Percentiles rank a stretch among this genome's conserved stretches.
Conservation (phyloP, 2,888 invertebrate species). For the Bombyx huttoni region DNA sequence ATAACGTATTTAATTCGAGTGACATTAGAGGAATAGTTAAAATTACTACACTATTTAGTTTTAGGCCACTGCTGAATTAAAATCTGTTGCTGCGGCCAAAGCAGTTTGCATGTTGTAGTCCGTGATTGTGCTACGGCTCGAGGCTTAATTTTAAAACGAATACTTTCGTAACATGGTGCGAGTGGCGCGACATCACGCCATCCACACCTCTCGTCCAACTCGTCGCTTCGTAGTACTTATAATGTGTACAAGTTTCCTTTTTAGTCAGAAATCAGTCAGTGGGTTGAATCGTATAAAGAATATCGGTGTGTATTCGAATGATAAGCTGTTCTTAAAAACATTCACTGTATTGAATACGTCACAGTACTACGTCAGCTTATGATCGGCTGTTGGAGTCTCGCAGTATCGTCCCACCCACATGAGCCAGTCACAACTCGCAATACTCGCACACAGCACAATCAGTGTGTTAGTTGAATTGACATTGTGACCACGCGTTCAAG, state of each 20-base stretch:
- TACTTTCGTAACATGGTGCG: constrained; percentile 35
- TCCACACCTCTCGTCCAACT: constrained; percentile 45
- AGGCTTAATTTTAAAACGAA: not conserved
- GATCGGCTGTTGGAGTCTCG: constrained; percentile 14
- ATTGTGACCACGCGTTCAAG: constrained; percentile 27
- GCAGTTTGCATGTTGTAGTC: not conserved
- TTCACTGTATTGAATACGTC: constrained; percentile 29
- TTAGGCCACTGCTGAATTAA: not conserved
- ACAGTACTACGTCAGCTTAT: constrained; percentile 31
- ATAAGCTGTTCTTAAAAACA: constrained; percentile 17
- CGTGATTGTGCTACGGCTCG: not conserved
- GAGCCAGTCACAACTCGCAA: constrained; percentile 9
- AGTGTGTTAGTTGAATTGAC: constrained; percentile 43
- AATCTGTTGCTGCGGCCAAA: not conserved
- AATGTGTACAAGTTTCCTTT: not conserved
- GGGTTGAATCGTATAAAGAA: constrained; percentile 12
- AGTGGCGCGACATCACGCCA: constrained; percentile 57
- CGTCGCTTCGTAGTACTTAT: constrained; percentile 3
- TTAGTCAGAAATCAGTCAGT: not conserved
- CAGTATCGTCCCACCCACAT: constrained; percentile 23
- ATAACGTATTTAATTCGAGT: too few relatives aligned
- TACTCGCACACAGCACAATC: not conserved
- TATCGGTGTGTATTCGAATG: constrained; percentile 20
- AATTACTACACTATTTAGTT: too few relatives aligned
- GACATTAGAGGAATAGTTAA: too few relatives aligned